Evolutionary conservation across 1,140 invertebrate species (phyloP), one percentile per base, ranked within the genome.

Genomic region (Pachypeltis micranthus): DNA sequence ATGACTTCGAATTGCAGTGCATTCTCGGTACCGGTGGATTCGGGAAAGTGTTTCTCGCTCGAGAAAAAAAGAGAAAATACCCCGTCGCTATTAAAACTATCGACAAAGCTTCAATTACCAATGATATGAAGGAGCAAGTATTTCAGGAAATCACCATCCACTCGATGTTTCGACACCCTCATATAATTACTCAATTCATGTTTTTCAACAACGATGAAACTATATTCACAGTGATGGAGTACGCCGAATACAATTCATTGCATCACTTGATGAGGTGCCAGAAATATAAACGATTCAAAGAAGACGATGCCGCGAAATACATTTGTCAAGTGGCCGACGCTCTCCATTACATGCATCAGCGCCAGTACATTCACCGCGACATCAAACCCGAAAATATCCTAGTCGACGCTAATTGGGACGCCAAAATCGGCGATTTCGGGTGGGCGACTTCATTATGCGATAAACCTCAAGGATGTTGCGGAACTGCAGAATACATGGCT

Each of bases 131-230:
- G 44, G 54, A 60, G 19, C 62, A 68, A 28, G 83, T 91, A 0
- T 75, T 93, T 67, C 77, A 93, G 68, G 95, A 98, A 81, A 94
- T 96, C 71, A 93, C 96, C 79, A 97, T 98, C 72, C 94, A 98
- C 71, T 87, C 88, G 26, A 90, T 91, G 75, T 80, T 98, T 39
- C 83, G 82, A 65, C 95, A 98, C 78, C 90, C 90, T n/a, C 85
- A 98, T 72, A 93, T 98, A 71, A 74, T 98, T 29, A 82, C 88
- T 23, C 73, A 98, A 66, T 82, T 88, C 64, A 91, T 90, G 3
- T 97, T 90, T 79, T 98, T 98, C 72, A 85, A 93, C 73, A 93
- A 98, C 75, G 84, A 86, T 2, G 84, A 81, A 29, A 80, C 88
- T 63, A 90, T 98, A 44, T 98, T 93, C 74, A 75, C 98, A 10